These are phyloP conservation scores for Sebastes glaucus DNA, from an alignment of 2,797 vertebrate species.

Conservation along the genomic window DNA sequence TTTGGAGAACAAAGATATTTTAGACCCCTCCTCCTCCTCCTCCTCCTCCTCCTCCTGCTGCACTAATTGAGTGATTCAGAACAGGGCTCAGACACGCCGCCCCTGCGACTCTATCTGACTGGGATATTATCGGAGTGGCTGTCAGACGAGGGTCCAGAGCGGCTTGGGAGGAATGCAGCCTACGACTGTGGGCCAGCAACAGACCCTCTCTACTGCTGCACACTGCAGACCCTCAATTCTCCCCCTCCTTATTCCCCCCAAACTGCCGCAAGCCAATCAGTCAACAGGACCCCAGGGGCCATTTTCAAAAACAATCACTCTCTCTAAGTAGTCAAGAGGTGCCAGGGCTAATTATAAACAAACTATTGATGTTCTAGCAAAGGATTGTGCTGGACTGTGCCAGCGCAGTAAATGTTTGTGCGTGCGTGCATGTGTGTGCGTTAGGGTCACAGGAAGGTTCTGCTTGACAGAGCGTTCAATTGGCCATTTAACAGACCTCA, in stretches of 20 bases:
- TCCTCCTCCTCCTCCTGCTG: slow-evolving; percentile 23
- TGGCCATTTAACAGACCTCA: slow-evolving; percentile 81
- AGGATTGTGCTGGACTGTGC: slow-evolving; percentile 64
- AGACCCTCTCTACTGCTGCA: slow-evolving; percentile 51
- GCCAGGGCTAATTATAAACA: slow-evolving; percentile 88
- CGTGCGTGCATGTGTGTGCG: slow-evolving; percentile 25
- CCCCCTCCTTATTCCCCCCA: slow-evolving; percentile 17
- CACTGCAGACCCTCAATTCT: slow-evolving; percentile 41
- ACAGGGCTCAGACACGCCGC: slow-evolving; percentile 75
- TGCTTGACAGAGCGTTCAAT: slow-evolving; percentile 81
- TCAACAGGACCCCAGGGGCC: slow-evolving; percentile 81
- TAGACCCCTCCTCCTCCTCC: slow-evolving; percentile 11
- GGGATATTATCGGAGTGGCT: slow-evolving; percentile 82
- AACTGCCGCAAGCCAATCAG: slow-evolving; percentile 81
- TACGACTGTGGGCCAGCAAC: slow-evolving; percentile 58
- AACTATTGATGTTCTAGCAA: slow-evolving; percentile 81
- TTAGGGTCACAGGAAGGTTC: slow-evolving; percentile 77
- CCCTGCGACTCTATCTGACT: slow-evolving; percentile 73
- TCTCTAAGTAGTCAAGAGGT: slow-evolving; percentile 85
- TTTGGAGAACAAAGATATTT: slow-evolving; percentile 45
- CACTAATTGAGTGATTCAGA: slow-evolving; percentile 83
- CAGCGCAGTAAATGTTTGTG: slow-evolving; percentile 62
- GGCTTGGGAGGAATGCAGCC: slow-evolving; percentile 80
- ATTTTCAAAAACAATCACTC: slow-evolving; percentile 85
- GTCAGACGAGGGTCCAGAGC: slow-evolving; percentile 81